Conservation (phyloP, 2,797 vertebrate species). For the Phataginus tricuspis region DNA sequence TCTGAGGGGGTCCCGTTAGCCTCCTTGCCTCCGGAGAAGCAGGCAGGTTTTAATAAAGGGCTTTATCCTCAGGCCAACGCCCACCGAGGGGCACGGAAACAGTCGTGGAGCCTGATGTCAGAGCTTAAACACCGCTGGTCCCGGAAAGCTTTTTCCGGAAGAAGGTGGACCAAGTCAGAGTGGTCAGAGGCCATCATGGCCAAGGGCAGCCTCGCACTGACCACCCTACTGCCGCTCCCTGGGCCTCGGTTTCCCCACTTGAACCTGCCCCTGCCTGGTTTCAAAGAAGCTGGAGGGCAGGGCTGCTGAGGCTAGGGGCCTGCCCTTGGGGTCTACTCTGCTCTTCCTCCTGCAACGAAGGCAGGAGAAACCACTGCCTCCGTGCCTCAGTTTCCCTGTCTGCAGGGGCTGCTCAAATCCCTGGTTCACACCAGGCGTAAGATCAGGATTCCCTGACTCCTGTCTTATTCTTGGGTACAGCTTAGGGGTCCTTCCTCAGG, state of each 20-base stretch:
- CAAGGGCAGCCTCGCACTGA: not conserved
- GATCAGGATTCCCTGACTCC: not conserved
- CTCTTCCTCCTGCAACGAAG: not conserved
- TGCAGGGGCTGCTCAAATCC: not conserved
- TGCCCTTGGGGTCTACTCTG: fast-evolving
- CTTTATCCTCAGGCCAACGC: not conserved
- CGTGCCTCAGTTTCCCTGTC: not conserved
- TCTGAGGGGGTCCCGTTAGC: not conserved
- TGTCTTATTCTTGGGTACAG: not conserved
- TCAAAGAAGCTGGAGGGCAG: not conserved
- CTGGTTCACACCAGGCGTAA: not conserved
- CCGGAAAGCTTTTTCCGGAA: not conserved
- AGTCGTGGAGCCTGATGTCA: fast-evolving
- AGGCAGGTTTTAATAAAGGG: not conserved
- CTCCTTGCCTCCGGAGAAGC: not conserved
- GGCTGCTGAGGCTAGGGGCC: not conserved
- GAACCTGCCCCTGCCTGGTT: not conserved
- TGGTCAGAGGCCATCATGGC: not conserved
- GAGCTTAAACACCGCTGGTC: not conserved
- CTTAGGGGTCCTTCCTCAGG: not conserved
- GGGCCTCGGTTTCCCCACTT: not conserved
- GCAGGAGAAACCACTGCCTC: fast-evolving
- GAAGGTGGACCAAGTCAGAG: too few species aligned
- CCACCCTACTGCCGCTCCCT: fast-evolving
- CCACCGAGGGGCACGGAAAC: not conserved